phyloP scores from a whole-genome alignment of 2,888 invertebrate species.

The Drosophila gaucha region DNA sequence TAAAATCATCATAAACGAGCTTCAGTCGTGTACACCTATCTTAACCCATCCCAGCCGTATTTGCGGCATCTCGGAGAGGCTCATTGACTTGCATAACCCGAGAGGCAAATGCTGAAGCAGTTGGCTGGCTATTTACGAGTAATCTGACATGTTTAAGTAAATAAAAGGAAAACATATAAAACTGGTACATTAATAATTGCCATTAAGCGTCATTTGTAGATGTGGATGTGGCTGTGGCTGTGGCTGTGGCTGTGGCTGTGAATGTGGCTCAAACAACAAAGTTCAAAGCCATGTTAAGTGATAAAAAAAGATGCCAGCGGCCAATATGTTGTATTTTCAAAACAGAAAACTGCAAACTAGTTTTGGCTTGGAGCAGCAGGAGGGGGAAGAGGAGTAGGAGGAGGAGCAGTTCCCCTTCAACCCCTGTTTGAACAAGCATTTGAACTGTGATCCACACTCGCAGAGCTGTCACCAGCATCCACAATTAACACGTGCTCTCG shows the following conservation, averaged over 20 bases:
- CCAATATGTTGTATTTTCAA: slow-evolving; percentile 6
- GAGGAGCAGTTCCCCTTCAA: neutral
- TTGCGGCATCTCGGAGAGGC: too few relatives aligned
- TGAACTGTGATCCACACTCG: slow-evolving; percentile 39
- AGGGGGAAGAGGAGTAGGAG: neutral
- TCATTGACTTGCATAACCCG: slow-evolving; percentile 17
- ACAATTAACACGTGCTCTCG: slow-evolving; percentile 47
- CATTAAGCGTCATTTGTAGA: slow-evolving; percentile 57
- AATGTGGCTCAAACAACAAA: slow-evolving; percentile 36
- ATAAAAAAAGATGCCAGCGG: slow-evolving; percentile 41
- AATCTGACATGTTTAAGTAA: slow-evolving; percentile 42
- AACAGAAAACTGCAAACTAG: slow-evolving; percentile 31
- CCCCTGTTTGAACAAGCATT: slow-evolving; percentile 5
- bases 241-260: slow-evolving; percentile 6
- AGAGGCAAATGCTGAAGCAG: slow-evolving; percentile 1
- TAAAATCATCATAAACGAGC: too few relatives aligned
- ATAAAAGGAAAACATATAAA: slow-evolving; percentile 22
- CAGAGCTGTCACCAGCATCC: slow-evolving; percentile 18
- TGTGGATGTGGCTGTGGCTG: neutral
- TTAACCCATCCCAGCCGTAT: too few relatives aligned
- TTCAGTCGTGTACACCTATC: too few relatives aligned
- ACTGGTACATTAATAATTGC: slow-evolving; percentile 74
- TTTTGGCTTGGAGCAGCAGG: slow-evolving; percentile 12
- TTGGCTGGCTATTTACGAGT: too few relatives aligned
- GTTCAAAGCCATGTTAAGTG: slow-evolving; percentile 70